Evolutionary conservation across 2,888 invertebrate species (phyloP).

Genomic region (Noctua janthina): DNA sequence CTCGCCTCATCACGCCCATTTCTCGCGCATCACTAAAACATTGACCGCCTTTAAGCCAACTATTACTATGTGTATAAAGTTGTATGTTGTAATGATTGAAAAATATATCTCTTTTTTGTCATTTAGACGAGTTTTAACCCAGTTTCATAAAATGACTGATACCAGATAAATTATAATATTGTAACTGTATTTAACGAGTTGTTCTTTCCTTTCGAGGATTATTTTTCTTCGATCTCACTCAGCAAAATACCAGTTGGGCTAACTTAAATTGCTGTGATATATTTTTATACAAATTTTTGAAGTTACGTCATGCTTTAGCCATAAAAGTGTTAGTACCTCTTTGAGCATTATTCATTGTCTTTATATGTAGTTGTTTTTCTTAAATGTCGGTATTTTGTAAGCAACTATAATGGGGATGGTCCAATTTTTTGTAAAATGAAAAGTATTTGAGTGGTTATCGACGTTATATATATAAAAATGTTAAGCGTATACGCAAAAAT

Average conservation of each 20-base stretch:
- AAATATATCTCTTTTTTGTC: slow-evolving; percentile 62
- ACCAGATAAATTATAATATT: slow-evolving; percentile 73
- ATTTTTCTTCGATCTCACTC: slow-evolving; percentile 70
- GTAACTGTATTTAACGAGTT: slow-evolving; percentile 70
- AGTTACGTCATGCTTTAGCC: slow-evolving; percentile 79
- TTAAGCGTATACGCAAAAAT: slow-evolving; percentile 41
- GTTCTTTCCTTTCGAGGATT: slow-evolving; percentile 70
- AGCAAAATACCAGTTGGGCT: slow-evolving; percentile 81
- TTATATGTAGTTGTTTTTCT: slow-evolving; percentile 78
- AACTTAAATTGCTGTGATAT: slow-evolving; percentile 89
- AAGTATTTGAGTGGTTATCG: slow-evolving; percentile 42
- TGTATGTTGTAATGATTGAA: slow-evolving; percentile 61
- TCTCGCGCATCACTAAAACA: slow-evolving; percentile 59
- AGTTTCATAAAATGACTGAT: slow-evolving; percentile 71
- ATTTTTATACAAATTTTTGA: slow-evolving; percentile 86
- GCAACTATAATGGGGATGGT: slow-evolving; percentile 78
- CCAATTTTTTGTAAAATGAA: slow-evolving; percentile 73
- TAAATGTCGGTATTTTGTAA: slow-evolving; percentile 74
- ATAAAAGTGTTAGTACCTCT: slow-evolving; percentile 76
- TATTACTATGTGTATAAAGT: slow-evolving; percentile 67
- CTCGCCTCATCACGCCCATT: slow-evolving; percentile 68
- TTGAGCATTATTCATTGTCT: slow-evolving; percentile 74
- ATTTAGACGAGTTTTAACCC: slow-evolving; percentile 67
- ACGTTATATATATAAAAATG: slow-evolving; percentile 36
- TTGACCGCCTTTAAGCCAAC: slow-evolving; percentile 69